A percentile compares a stretch with the other conserved stretches of the same genome.
phyloP scores from a whole-genome alignment of 2,113 vertebrate genomes.

The Myrmophylax atrothorax region DNA sequence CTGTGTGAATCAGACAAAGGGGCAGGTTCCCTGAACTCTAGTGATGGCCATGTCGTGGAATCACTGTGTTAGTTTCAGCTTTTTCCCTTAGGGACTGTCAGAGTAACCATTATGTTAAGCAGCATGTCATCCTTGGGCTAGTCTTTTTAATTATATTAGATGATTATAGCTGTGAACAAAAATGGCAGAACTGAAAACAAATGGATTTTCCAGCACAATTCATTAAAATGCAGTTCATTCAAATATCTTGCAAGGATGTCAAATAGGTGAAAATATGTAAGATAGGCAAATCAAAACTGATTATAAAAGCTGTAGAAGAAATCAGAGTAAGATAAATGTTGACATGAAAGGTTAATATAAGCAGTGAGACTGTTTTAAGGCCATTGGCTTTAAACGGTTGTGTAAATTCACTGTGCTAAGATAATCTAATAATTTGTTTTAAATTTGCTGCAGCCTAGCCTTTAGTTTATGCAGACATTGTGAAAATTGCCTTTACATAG shows the following conservation, averaged over 20 bases:
- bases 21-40: neutral
- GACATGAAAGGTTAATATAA: slow-evolving; percentile 44
- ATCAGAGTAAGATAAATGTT: slow-evolving; percentile 18
- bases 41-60: neutral
- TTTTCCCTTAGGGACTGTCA: neutral
- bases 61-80: neutral
- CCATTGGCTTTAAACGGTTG: neutral
- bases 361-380: neutral
- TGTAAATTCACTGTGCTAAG: neutral
- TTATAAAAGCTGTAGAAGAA: slow-evolving; percentile 16
- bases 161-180: neutral
- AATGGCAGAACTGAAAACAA: slow-evolving; percentile 9
- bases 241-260: neutral
- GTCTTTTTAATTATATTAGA: neutral
- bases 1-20: neutral
- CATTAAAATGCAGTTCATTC: slow-evolving; percentile 22
- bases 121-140: neutral
- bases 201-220: neutral
- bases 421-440: neutral
- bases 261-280: slow-evolving; percentile 23
- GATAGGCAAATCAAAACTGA: slow-evolving; percentile 30
- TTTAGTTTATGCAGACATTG: neutral
- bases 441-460: neutral
- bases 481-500: neutral
- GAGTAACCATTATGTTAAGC: neutral